These are phyloP conservation scores for Gopherus flavomarginatus DNA, from an alignment of 2,113 vertebrate genomes.

Conservation along the genomic window DNA sequence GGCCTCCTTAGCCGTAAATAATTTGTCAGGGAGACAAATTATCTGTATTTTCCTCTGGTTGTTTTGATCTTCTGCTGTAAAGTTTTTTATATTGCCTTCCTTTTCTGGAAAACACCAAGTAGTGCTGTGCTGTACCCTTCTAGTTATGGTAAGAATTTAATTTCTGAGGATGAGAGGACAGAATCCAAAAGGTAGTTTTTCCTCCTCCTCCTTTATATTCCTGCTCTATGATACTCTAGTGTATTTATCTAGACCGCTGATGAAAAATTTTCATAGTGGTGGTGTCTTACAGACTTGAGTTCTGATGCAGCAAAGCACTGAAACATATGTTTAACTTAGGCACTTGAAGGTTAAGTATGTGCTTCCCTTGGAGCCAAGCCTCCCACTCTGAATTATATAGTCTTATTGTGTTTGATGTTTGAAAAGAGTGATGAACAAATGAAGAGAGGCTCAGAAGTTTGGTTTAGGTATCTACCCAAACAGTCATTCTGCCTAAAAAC, in stretches of 20 bases:
- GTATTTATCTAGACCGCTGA: neutral
- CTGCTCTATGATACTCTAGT: neutral
- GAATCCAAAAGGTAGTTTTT: neutral
- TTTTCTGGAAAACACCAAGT: neutral
- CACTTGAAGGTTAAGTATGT: neutral
- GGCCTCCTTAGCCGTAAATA: neutral
- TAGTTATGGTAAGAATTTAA: neutral
- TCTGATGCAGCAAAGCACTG: neutral
- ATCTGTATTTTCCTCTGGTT: neutral
- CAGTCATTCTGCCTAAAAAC: fast-evolving
- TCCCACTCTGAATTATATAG: neutral
- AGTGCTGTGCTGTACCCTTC: neutral
- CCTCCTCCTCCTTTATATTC: neutral
- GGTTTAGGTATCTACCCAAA: neutral
- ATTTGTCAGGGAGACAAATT: neutral
- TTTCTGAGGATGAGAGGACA: neutral
- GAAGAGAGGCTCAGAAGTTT: neutral
- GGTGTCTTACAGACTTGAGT: neutral
- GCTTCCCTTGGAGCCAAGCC: neutral
- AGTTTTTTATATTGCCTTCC: neutral
- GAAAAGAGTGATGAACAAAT: neutral
- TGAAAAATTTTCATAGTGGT: neutral
- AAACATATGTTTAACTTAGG: neutral
- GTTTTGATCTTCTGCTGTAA: neutral
- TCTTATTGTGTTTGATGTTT: neutral